Conservation (phyloP, 2,888 invertebrate genomes). For the Pseudococcus longispinus region DNA sequence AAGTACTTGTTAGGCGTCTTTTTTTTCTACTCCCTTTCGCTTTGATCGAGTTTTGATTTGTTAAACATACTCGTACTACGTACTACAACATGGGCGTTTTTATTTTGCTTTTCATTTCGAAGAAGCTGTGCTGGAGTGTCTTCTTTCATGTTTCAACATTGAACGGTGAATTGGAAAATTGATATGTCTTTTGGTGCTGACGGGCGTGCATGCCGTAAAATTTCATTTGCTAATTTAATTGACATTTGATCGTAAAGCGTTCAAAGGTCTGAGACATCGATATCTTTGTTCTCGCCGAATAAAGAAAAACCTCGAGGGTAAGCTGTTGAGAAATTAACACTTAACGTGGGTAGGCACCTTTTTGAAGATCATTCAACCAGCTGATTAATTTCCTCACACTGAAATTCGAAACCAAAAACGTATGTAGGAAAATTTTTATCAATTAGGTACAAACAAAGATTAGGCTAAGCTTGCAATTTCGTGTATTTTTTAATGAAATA, state of each 20-base stretch:
- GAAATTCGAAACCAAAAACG: too few relatives aligned
- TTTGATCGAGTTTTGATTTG: conserved; percentile 27
- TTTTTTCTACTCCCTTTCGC: background rate
- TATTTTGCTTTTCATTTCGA: background rate
- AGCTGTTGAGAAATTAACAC: background rate
- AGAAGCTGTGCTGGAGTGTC: background rate
- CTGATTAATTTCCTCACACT: background rate
- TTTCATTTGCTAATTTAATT: conserved; percentile 12
- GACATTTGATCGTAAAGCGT: background rate
- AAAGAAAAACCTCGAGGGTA: background rate
- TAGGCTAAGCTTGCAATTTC: too few relatives aligned
- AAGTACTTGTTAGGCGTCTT: background rate
- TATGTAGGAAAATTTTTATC: too few relatives aligned
- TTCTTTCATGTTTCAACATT: background rate
- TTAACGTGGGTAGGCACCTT: background rate
- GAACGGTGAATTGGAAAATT: background rate
- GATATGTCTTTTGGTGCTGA: background rate
- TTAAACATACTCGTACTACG: background rate
- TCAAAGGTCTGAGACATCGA: background rate
- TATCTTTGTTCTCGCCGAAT: background rate
- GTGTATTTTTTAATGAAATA: too few relatives aligned
- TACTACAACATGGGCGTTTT: background rate
- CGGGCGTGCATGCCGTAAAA: background rate
- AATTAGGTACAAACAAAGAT: too few relatives aligned
- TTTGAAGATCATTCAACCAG: background rate